Evolutionary conservation across 2,888 invertebrate genomes (phyloP), one percentile per base, ranked within the genome.

Genomic region (Sarcophaga rosellei): DNA sequence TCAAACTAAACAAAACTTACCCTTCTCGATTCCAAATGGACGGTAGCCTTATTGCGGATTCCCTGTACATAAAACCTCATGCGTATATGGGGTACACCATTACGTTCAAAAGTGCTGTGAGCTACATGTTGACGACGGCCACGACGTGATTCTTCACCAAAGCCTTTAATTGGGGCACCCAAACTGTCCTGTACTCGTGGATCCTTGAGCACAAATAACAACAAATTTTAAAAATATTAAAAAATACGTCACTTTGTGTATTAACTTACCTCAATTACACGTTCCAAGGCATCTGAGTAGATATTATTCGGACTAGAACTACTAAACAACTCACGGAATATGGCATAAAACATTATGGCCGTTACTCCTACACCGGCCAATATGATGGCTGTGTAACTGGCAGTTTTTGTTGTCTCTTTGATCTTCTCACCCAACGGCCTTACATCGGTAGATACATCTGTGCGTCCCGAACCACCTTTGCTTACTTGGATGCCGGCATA

Each of bases 41-140:
- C 98, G 75, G 97, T 96, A 59, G 95, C 98, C 90, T 96, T 96
- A 90, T 96, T 96, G 86, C 96, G 95, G 65, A 95, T 94, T 59
- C 98, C 98, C 93, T 98, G 96, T 83, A 98, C 95, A 91, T 98
- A 97, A 93, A 98, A 99, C 91, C 96, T 95, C 97, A 99, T 98
- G 89, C 97, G 95, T 94, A 98, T 95, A 90, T 96, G 96, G 88
- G 96, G 95, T 17, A 95, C 94, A 21, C 97, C 97, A 91, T 97
- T 95, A 87, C 96, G 95, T 88, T 95, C 94, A 93, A 96, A 98
- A 63, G 95, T 94, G 68, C 95, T 94, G 93, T 98, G 97, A 88
- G 96, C 96, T 63, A 98, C 96, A 94, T 97, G 97, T 88, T 96
- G 95, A 65, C 98, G 94, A 86, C 98, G 94, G 62, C 98, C 96